phyloP scores from a whole-genome alignment of 2,888 invertebrate genomes.

The Drosophila parthenogenetica region DNA sequence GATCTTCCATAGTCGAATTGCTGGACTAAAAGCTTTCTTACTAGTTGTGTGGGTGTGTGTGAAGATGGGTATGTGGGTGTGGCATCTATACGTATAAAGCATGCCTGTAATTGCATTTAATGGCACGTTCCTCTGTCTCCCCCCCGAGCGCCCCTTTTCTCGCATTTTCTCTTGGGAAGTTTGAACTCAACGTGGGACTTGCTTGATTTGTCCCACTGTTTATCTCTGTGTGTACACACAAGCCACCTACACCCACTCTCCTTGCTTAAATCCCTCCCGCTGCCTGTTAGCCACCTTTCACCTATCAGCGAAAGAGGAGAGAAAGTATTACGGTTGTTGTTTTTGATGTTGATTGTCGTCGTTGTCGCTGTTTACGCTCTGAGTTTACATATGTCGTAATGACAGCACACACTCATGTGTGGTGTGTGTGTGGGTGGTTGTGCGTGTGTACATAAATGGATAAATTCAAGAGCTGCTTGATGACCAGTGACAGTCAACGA shows the following conservation, averaged over 20 bases:
- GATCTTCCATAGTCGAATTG: too few species aligned
- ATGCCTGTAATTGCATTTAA: conserved; percentile 72
- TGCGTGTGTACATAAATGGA: conserved; percentile 39
- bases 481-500: conserved; percentile 63
- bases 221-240: conserved; percentile 24
- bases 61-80: conserved; percentile 40
- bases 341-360: conserved; percentile 66
- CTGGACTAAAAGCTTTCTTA: too few species aligned
- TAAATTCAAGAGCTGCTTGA: conserved; percentile 43
- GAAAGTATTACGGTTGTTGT: conserved; percentile 50
- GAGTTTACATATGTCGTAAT: conserved; percentile 66
- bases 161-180: conserved; percentile 27
- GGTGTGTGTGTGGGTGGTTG: conserved; percentile 19
- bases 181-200: conserved; percentile 30
- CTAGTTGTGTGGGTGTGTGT: conserved; percentile 17
- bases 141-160: neutral
- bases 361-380: conserved; percentile 57
- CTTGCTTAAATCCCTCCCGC: neutral
- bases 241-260: neutral
- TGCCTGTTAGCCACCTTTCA: neutral
- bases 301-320: neutral
- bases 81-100: conserved; percentile 28
- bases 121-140: conserved; percentile 33
- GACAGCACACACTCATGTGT: conserved; percentile 37
- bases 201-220: conserved; percentile 69